A percentile compares a stretch with the other conserved stretches of the same genome.
Evolutionary conservation across 2,888 invertebrate species (phyloP).

Genomic region (Pheosia tremula): DNA sequence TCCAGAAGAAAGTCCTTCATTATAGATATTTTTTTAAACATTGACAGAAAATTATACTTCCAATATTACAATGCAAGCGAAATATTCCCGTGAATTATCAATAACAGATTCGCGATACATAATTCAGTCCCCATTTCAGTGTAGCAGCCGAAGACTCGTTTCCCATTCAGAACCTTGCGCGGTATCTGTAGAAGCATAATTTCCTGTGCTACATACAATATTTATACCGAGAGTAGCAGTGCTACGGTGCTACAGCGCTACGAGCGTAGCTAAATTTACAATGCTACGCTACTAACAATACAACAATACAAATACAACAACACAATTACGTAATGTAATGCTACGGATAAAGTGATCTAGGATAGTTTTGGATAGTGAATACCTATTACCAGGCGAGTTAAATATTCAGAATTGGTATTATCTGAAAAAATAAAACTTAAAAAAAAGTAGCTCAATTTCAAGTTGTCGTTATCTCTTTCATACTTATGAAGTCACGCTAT

Average conservation of each 20-base stretch:
- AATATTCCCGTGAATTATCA: constrained; percentile 41
- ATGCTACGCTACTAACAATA: too few relatives aligned
- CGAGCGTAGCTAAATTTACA: constrained; percentile 61
- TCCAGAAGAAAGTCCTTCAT: too few relatives aligned
- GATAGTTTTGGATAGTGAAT: background rate
- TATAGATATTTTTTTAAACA: too few relatives aligned
- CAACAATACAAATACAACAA: too few relatives aligned
- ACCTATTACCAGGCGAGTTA: background rate
- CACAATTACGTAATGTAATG: too few relatives aligned
- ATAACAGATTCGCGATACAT: constrained; percentile 49
- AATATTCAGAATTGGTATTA: background rate
- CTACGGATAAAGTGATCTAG: constrained; percentile 40
- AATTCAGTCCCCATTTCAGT: constrained; percentile 58
- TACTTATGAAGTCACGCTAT: too few relatives aligned
- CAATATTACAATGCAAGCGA: constrained; percentile 18
- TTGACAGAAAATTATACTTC: background rate
- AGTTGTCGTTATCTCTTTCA: too few relatives aligned
- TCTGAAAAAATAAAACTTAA: too few relatives aligned
- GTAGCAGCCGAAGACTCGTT: constrained; percentile 58
- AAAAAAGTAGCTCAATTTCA: too few relatives aligned
- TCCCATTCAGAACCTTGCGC: constrained; percentile 65
- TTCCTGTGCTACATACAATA: constrained; percentile 83
- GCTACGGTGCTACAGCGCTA: constrained; percentile 50
- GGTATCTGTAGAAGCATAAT: constrained; percentile 78
- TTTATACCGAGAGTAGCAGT: constrained; percentile 69